phyloP scores from a whole-genome alignment of 2,888 invertebrate species.

The Epinotia nisella region DNA sequence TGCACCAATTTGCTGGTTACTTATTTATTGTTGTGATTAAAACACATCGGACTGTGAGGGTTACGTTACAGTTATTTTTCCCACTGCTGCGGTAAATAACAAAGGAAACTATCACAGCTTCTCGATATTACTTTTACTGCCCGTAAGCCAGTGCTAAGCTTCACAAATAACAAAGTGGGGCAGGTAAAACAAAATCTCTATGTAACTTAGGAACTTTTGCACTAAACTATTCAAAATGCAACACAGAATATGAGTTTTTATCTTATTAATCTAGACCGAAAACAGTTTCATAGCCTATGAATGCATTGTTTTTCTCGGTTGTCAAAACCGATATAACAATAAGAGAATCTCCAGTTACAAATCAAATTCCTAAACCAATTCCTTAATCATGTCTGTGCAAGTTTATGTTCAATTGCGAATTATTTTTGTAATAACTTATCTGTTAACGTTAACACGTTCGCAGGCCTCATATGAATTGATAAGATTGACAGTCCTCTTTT shows the following conservation, averaged over 20 bases:
- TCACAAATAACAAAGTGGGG: not conserved
- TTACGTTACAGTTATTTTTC: not conserved
- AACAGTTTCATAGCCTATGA: not conserved
- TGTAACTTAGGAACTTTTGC: slow-evolving; percentile 34
- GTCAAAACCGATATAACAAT: not conserved
- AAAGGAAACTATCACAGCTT: not conserved
- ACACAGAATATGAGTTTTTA: not conserved
- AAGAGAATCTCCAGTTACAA: not conserved
- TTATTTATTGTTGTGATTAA: not conserved
- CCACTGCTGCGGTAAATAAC: not conserved
- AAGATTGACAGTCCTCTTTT: not conserved
- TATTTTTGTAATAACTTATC: slow-evolving; percentile 23
- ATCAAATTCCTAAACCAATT: slow-evolving; percentile 30
- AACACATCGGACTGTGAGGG: not conserved
- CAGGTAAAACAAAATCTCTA: not conserved
- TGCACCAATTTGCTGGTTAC: not conserved
- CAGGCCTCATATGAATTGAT: not conserved
- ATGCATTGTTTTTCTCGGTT: not conserved
- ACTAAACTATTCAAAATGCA: slow-evolving; percentile 20
- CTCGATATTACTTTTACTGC: not conserved
- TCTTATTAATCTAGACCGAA: not conserved
- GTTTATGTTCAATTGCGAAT: slow-evolving; percentile 28
- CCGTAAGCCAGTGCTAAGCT: slow-evolving; percentile 2
- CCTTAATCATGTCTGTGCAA: slow-evolving; percentile 11
- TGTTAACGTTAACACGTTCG: slow-evolving; percentile 5